Conservation (phyloP, 2,888 invertebrate species). For the Cephus rjabovi region DNA sequence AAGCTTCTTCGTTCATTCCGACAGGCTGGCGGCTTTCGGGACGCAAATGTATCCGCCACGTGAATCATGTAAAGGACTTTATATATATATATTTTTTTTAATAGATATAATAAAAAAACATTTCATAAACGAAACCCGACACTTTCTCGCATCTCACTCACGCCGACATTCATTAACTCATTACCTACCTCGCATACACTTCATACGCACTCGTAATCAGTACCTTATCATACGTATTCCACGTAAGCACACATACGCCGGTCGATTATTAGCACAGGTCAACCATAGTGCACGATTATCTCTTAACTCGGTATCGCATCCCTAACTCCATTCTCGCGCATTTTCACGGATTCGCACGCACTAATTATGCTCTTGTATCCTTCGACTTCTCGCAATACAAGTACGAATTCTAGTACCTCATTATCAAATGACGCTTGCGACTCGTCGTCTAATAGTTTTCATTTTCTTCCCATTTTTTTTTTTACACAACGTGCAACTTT, state of each 20-base stretch:
- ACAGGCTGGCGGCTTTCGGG: neutral
- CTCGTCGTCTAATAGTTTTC: neutral
- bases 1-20: neutral
- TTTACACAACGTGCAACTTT: neutral
- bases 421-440: neutral
- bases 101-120: neutral
- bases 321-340: neutral
- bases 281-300: neutral
- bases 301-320: neutral
- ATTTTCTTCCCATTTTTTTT: neutral
- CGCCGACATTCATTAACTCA: neutral
- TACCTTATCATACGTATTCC: neutral
- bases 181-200: neutral
- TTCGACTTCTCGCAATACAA: neutral
- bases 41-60: neutral
- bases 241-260: neutral
- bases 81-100: neutral
- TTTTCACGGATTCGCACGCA: neutral
- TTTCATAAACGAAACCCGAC: neutral
- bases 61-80: neutral
- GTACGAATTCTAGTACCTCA: neutral
- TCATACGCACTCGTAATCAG: neutral
- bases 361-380: neutral
- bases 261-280: neutral
- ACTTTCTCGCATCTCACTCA: neutral